Evolutionary conservation across 2,797 vertebrate species (phyloP), one percentile per base, ranked within the genome.

Genomic region (Myotis pilosus): DNA sequence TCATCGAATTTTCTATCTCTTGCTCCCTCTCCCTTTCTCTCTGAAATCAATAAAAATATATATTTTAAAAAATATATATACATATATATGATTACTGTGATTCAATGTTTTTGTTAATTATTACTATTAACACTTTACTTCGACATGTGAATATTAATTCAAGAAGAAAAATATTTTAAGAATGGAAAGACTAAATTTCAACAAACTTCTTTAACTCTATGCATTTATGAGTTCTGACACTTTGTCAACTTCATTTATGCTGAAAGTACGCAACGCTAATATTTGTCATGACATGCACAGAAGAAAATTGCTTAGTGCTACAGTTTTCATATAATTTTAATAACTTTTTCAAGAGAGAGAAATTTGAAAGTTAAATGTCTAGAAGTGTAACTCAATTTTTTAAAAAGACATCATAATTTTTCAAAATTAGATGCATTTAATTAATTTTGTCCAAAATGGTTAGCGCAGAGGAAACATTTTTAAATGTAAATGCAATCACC

Each of bases 211-310:
- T 92, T 96, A 94, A 87, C 6, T 44, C 30, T 93, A 96, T 64
- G 94, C 95, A 79, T 92, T 94, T 90, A 97, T 96, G 96, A 49
- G 4, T 86, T 96, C 57, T 97, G 86, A 83, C 91, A 85, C 7
- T 79, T 96, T 96, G 85, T 95, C 86, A 94, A 38, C 86, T 72
- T 78, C 92, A 51, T 49, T 96, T 44, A 96, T 89, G 51, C 85
- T 92, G 91, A 71, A 94, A 30, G 38, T 57, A 85, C 19, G 64
- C 33, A 94, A 64, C 69, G 47, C 41, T 79, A 96, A 86, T 88
- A 97, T 96, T 86, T 96, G 81, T 30, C 81, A 88, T 94, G 94
- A 83, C 87, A 64, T 69, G 22, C 68, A 90, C 53, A 94, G 69
- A 92, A 78, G 62, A 95, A 95, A 96, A 95, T 41, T 94, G 87